Conservation (phyloP, 2,888 invertebrate genomes). For the Drosophila kuntzei region DNA sequence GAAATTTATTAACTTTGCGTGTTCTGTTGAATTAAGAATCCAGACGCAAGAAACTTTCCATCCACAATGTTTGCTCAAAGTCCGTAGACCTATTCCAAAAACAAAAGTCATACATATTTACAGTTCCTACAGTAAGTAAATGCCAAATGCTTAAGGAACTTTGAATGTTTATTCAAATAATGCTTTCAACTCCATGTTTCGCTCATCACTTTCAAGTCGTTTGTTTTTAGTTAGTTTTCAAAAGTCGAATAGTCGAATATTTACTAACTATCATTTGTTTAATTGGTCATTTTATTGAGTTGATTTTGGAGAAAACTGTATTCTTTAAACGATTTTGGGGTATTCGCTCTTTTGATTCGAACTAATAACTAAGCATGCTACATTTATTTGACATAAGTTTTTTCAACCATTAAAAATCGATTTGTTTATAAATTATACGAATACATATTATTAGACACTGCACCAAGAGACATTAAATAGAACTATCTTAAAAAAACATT, state of each 20-base stretch:
- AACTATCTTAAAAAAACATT: too few relatives aligned
- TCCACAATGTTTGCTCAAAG: slow-evolving; percentile 67
- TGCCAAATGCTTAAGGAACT: slow-evolving; percentile 22
- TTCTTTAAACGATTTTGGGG: too few relatives aligned
- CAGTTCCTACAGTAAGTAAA: slow-evolving; percentile 15
- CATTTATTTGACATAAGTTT: too few relatives aligned
- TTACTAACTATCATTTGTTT: slow-evolving; percentile 2
- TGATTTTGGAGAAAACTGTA: too few relatives aligned
- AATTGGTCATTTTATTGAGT: background rate
- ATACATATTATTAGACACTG: too few relatives aligned
- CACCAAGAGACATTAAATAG: too few relatives aligned
- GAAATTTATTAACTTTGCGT: slow-evolving; percentile 85
- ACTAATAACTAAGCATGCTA: too few relatives aligned
- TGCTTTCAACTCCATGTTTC: slow-evolving; percentile 10
- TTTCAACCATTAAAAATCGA: too few relatives aligned
- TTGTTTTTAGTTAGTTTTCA: slow-evolving; percentile 2
- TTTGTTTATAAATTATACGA: too few relatives aligned
- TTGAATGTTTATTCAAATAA: slow-evolving; percentile 35
- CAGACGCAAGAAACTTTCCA: slow-evolving; percentile 72
- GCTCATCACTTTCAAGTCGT: slow-evolving; percentile 6
- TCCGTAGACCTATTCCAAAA: slow-evolving; percentile 45
- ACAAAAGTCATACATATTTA: slow-evolving; percentile 47
- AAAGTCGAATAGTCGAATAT: slow-evolving; percentile 3
- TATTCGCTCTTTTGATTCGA: too few relatives aligned
- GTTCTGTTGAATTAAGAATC: slow-evolving; percentile 82